Evolutionary conservation across 2,113 vertebrate genomes (phyloP).

Genomic region (Ctenodactylus gundi): DNA sequence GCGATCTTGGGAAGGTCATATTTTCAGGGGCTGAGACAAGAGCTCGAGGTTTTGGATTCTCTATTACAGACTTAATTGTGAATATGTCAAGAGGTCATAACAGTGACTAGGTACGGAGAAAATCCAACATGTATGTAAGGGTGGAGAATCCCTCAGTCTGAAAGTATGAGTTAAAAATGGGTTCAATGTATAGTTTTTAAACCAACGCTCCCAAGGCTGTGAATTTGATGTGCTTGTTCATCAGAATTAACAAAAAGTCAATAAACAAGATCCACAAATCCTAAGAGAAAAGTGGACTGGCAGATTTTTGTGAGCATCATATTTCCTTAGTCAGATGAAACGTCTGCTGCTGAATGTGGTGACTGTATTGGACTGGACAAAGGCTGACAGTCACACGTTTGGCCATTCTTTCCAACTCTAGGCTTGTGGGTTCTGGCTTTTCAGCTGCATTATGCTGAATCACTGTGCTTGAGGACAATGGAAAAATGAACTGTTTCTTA

Average conservation of each 20-base stretch:
- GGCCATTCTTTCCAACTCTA: background rate
- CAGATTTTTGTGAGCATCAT: background rate
- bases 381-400: background rate
- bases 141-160: background rate
- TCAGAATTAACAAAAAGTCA: constrained; percentile 3
- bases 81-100: background rate
- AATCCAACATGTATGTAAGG: background rate
- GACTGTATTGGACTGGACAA: background rate
- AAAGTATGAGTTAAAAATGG: background rate
- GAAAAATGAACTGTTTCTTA: constrained; percentile 40
- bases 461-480: constrained; percentile 4
- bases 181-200: background rate
- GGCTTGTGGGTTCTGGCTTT: background rate
- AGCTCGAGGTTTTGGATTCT: background rate
- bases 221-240: constrained; percentile 11
- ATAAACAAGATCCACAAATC: background rate
- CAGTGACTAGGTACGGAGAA: background rate
- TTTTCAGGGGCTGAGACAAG: background rate
- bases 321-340: background rate
- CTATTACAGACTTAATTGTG: background rate
- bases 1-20: background rate
- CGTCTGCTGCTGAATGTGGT: background rate
- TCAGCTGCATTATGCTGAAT: constrained; percentile 51
- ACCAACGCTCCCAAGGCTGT: background rate
- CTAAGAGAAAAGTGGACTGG: background rate